phyloP scores from a whole-genome alignment of 2,888 invertebrate species.

The Imbricaverruca yamaguchii region DNA sequence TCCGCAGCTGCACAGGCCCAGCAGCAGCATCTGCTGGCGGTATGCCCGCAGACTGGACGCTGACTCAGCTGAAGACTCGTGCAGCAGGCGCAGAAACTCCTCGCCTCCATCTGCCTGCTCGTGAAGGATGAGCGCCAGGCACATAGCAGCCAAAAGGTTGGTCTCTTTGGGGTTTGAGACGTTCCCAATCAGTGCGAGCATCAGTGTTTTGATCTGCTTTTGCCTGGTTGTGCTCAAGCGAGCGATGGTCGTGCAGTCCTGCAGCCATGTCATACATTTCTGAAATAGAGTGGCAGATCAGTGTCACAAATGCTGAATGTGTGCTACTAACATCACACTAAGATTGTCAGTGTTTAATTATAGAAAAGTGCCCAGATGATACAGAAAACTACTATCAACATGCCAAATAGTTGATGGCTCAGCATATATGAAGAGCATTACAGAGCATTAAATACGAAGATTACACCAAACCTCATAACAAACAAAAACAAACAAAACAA shows the following conservation, averaged over 20 bases:
- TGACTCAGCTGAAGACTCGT: background rate
- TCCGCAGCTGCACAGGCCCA: background rate
- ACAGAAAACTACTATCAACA: background rate
- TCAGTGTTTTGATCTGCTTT: background rate
- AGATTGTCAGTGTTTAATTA: background rate
- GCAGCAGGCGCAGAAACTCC: background rate
- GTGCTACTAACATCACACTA: background rate
- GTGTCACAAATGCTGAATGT: background rate
- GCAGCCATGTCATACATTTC: background rate
- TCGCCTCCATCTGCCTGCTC: background rate
- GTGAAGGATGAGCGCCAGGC: background rate
- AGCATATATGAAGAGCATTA: background rate
- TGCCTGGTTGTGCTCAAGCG: background rate
- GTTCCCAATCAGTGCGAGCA: background rate
- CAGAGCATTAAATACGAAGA: background rate
- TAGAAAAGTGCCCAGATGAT: background rate
- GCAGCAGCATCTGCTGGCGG: conserved; percentile 3
- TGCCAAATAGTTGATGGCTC: background rate
- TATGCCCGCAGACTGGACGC: background rate
- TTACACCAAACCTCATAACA: background rate
- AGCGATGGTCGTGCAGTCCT: background rate
- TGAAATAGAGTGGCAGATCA: background rate
- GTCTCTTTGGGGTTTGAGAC: background rate
- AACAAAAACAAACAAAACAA: too few species aligned
- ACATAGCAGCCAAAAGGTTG: background rate